These are phyloP conservation scores for Carduelis carduelis DNA, from an alignment of 2,797 vertebrate species.

Conservation along the genomic window DNA sequence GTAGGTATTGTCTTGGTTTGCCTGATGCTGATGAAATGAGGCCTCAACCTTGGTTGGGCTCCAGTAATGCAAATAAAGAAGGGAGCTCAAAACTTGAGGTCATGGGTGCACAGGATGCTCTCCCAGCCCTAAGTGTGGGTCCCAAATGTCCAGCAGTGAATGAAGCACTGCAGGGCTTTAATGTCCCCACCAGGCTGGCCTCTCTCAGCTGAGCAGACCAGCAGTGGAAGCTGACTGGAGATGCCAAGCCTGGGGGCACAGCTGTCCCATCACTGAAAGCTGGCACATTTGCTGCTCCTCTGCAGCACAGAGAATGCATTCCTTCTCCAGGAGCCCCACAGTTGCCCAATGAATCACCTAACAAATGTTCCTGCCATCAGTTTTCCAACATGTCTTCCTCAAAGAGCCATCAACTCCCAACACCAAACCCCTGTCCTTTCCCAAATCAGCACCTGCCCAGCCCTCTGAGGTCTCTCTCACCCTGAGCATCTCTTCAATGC, in stretches of 20 bases:
- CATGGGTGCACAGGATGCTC: not conserved
- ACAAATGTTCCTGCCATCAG: not conserved
- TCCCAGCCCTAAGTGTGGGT: not conserved
- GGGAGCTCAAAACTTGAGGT: constrained; percentile 5
- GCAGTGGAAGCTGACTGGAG: not conserved
- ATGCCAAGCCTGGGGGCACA: not conserved
- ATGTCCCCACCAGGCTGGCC: fast-evolving
- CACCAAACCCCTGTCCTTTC: not conserved
- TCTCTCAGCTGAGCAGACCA: not conserved
- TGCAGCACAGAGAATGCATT: fast-evolving
- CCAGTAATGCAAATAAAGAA: constrained; percentile 38
- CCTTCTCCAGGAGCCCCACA: not conserved
- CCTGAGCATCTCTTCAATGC: not conserved
- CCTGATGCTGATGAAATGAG: not conserved
- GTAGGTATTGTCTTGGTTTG: constrained; percentile 37
- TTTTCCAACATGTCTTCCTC: not conserved
- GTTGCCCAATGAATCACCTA: fast-evolving
- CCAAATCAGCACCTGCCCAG: not conserved
- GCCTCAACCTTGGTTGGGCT: not conserved
- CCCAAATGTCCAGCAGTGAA: not conserved
- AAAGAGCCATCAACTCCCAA: not conserved
- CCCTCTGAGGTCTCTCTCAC: not conserved
- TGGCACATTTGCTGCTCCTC: not conserved
- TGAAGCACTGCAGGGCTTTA: fast-evolving
- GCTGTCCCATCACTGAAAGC: not conserved